Evolutionary conservation across 2,797 vertebrate genomes (phyloP).

Genomic region (Acridotheres tristis): DNA sequence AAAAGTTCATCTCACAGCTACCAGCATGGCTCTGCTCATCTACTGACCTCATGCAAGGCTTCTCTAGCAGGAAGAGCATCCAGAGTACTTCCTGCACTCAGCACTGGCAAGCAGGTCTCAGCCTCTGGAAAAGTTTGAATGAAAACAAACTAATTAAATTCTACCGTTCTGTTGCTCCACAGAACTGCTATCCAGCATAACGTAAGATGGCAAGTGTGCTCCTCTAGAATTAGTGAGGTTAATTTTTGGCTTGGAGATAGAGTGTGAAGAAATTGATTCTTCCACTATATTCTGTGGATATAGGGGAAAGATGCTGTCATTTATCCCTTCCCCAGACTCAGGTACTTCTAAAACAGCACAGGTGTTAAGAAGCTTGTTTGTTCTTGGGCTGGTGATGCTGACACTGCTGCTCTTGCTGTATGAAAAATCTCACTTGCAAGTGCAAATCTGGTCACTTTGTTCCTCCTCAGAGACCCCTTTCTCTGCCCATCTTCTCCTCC

Average conservation of each 20-base stretch:
- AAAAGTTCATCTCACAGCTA: background rate
- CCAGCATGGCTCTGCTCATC: background rate
- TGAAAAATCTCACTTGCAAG: background rate
- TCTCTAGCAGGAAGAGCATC: rapidly evolving
- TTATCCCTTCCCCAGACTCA: background rate
- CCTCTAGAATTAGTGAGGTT: background rate
- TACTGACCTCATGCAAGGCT: background rate
- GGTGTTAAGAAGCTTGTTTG: background rate
- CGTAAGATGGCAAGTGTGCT: background rate
- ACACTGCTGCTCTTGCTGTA: background rate
- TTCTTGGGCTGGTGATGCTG: background rate
- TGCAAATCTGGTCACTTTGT: background rate
- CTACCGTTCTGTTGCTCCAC: background rate
- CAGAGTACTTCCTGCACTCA: background rate
- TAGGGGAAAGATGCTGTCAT: background rate
- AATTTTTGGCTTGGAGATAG: background rate
- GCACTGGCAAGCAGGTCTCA: background rate
- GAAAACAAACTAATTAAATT: background rate
- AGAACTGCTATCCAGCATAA: background rate
- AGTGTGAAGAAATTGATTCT: background rate
- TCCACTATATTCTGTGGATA: background rate
- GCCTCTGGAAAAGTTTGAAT: background rate
- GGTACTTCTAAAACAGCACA: background rate
- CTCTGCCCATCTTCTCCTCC: background rate
- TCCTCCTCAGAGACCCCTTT: background rate